phyloP scores from a whole-genome alignment of 2,888 invertebrate species.

The Nezara viridula region DNA sequence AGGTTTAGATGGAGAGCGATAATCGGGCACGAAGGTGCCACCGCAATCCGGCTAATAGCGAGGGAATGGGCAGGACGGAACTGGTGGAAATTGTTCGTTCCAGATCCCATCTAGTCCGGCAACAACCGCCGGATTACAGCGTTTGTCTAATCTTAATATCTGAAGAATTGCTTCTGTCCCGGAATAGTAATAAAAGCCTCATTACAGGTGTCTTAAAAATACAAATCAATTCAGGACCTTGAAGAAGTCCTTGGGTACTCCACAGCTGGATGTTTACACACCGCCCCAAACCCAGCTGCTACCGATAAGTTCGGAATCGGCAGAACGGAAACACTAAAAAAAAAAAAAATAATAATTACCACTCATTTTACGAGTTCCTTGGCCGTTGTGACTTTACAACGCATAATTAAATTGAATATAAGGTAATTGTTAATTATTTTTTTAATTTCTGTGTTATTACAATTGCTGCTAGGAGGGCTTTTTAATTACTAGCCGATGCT shows the following conservation, averaged over 20 bases:
- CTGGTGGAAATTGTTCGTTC: conserved; percentile 23
- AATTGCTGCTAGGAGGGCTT: neutral
- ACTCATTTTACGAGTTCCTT: neutral
- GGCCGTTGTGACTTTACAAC: neutral
- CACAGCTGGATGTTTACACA: neutral
- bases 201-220: too few relatives aligned
- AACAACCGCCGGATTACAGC: conserved; percentile 17
- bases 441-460: neutral
- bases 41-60: conserved; percentile 36
- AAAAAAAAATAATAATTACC: neutral
- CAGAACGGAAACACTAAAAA: neutral
- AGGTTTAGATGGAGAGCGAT: neutral
- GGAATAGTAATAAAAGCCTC: neutral
- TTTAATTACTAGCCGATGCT: neutral
- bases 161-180: neutral
- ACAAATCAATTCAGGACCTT: neutral
- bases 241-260: neutral
- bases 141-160: neutral
- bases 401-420: neutral
- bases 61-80: neutral
- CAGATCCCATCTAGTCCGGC: neutral
- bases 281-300: neutral
- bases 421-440: neutral
- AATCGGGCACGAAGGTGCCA: conserved; percentile 27
- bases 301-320: neutral